Conservation (phyloP, 2,113 vertebrate genomes). For the Vidua chalybeata region DNA sequence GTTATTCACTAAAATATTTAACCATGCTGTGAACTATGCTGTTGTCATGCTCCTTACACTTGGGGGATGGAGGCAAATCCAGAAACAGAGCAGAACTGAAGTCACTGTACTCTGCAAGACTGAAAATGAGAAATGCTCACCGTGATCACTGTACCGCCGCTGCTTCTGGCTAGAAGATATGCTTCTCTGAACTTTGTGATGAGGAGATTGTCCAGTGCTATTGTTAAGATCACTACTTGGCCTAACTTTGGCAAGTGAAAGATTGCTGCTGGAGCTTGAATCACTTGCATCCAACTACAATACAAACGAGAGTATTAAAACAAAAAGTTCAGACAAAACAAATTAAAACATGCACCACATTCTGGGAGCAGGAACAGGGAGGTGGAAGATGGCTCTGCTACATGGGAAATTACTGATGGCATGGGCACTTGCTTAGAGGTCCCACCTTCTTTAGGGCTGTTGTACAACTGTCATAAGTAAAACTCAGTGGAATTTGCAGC, state of each 20-base stretch:
- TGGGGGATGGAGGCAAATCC: background rate
- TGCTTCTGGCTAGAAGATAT: slow-evolving; percentile 94
- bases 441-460: background rate
- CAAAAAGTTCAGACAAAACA: slow-evolving; percentile 33
- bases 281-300: slow-evolving; percentile 90
- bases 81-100: background rate
- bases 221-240: slow-evolving; percentile 94
- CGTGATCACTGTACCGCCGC: slow-evolving; percentile 96
- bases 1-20: background rate
- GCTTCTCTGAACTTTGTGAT: slow-evolving; percentile 94
- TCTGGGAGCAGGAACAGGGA: background rate
- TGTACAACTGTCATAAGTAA: background rate
- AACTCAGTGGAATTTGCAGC: background rate
- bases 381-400: background rate
- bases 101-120: background rate
- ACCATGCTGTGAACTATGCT: background rate
- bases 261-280: slow-evolving; percentile 94
- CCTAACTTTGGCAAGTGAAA: slow-evolving; percentile 90
- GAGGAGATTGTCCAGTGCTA: slow-evolving; percentile 91
- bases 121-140: slow-evolving; percentile 71
- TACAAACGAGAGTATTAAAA: slow-evolving; percentile 51
- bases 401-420: background rate
- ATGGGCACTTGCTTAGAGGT: background rate
- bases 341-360: background rate
- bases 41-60: background rate